Evolutionary conservation across 2,797 vertebrate genomes (phyloP).

Genomic region (Psittacula derbiana): DNA sequence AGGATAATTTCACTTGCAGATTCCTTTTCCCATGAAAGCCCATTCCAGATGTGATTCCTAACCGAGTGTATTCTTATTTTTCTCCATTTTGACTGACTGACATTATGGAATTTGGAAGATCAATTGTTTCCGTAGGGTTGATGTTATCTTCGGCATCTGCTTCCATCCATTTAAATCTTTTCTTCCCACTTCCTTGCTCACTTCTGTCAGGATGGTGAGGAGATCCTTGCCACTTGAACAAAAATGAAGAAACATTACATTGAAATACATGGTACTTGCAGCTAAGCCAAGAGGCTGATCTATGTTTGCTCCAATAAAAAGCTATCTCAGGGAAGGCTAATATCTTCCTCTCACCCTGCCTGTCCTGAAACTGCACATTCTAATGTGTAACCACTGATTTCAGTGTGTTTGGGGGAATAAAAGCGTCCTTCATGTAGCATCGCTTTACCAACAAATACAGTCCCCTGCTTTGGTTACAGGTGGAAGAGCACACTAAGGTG

Average conservation of each 20-base stretch:
- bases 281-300: neutral
- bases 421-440: neutral
- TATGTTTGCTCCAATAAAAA: neutral
- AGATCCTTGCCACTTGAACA: constrained; percentile 69
- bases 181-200: constrained; percentile 78
- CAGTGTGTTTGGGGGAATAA: neutral
- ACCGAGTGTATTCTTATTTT: neutral
- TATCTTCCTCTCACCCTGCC: neutral
- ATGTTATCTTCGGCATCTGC: constrained; percentile 83
- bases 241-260: neutral
- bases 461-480: neutral
- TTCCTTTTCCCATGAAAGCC: neutral
- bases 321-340: neutral
- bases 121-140: constrained; percentile 80
- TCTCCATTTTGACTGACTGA: neutral
- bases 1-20: neutral
- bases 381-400: neutral
- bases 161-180: neutral
- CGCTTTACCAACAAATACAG: neutral
- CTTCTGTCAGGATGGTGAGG: constrained; percentile 76
- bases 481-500: neutral
- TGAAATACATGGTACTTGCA: neutral
- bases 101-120: constrained; percentile 60
- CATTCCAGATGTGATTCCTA: neutral
- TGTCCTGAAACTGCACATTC: neutral